Conservation (phyloP, 2,888 invertebrate species). For the Ametastegia equiseti region DNA sequence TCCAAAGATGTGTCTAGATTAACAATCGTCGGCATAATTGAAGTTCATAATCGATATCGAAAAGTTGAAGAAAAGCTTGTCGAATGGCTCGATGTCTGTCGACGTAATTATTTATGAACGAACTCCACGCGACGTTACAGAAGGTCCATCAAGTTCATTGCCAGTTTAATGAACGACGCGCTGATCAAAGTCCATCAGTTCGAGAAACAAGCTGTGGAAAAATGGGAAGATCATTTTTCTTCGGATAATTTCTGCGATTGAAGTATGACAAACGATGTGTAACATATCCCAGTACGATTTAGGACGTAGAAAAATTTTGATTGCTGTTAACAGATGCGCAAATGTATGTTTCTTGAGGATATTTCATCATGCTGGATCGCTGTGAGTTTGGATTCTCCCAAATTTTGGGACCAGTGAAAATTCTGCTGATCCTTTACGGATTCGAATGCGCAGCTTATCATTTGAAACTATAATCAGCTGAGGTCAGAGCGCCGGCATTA, state of each 20-base stretch:
- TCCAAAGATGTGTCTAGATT: neutral
- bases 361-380: no score
- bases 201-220: neutral
- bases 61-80: neutral
- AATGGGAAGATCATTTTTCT: neutral
- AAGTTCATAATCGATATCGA: neutral
- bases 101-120: neutral
- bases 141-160: conserved; percentile 15
- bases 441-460: neutral
- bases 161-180: neutral
- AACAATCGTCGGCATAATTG: neutral
- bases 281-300: neutral
- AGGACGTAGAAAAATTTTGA: no score
- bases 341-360: no score
- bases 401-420: neutral
- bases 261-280: neutral
- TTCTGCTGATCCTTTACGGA: neutral
- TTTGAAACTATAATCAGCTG: neutral
- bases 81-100: neutral
- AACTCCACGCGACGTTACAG: neutral
- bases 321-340: no score
- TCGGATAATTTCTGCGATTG: neutral
- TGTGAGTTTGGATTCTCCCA: no score
- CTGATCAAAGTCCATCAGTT: neutral
- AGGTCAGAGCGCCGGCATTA: neutral